Evolutionary conservation across 2,888 invertebrate species (phyloP).

Genomic region (Rutpela maculata): DNA sequence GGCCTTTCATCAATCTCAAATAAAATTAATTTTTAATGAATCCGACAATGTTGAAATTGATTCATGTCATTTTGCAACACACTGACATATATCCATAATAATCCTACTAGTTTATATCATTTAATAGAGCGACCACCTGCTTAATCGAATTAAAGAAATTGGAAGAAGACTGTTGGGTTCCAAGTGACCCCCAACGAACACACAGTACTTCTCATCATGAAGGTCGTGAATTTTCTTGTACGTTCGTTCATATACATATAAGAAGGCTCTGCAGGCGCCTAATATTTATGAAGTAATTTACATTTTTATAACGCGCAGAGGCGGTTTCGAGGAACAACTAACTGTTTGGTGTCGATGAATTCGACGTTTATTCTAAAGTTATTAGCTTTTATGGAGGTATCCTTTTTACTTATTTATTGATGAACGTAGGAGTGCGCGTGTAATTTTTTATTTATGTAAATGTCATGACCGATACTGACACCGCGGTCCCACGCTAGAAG

Average conservation of each 20-base stretch:
- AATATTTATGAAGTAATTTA: conserved; percentile 26
- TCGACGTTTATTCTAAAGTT: conserved; percentile 11
- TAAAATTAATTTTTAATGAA: too few relatives aligned
- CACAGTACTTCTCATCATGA: neutral
- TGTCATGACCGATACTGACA: conserved; percentile 1
- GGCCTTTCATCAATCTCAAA: too few relatives aligned
- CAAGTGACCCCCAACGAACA: neutral
- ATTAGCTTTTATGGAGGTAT: conserved; percentile 17
- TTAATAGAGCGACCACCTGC: neutral
- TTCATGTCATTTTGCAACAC: too few relatives aligned
- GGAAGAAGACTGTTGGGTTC: neutral
- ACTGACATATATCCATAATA: too few relatives aligned
- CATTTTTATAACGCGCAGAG: conserved; percentile 21
- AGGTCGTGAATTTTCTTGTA: conserved; percentile 11
- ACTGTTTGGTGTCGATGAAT: conserved; percentile 16
- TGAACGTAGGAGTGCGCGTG: neutral
- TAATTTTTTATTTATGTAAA: conserved; percentile 13
- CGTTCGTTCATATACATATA: neutral
- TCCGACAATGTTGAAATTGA: too few relatives aligned
- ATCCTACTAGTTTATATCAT: neutral
- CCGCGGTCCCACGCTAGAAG: neutral
- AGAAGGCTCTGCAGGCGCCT: conserved; percentile 16
- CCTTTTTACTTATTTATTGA: neutral
- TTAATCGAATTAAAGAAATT: neutral
- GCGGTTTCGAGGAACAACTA: conserved; percentile 9